phyloP scores from a whole-genome alignment of 2,797 vertebrate genomes.

The Phyllotis vaccarum region DNA sequence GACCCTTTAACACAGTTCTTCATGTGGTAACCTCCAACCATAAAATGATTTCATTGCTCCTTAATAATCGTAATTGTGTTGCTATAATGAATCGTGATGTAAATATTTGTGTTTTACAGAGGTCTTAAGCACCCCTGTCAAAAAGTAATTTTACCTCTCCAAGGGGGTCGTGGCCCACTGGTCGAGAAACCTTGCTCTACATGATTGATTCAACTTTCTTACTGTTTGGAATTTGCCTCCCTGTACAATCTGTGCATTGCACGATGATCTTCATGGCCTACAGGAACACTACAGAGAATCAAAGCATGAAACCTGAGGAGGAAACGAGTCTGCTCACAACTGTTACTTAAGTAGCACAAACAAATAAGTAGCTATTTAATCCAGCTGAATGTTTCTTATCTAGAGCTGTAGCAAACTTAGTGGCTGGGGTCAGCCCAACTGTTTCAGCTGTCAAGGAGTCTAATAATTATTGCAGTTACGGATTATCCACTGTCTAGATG shows the following conservation, averaged over 20 bases:
- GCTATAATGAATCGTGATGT: neutral
- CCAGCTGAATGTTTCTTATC: constrained; percentile 32
- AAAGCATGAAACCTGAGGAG: neutral
- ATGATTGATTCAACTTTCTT: constrained; percentile 29
- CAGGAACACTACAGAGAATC: neutral
- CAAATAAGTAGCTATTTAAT: neutral
- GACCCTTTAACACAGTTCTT: neutral
- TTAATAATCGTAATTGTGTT: neutral
- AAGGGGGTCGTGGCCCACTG: neutral
- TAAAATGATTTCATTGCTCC: neutral
- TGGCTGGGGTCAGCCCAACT: neutral
- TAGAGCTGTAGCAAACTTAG: neutral
- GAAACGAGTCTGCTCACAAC: neutral
- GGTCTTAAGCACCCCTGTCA: neutral
- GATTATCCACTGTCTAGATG: neutral
- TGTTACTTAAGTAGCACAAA: constrained; percentile 41
- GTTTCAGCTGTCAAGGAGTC: neutral
- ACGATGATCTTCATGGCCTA: neutral
- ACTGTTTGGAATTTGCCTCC: neutral
- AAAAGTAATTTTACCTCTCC: neutral
- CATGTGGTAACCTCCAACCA: neutral
- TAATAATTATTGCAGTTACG: neutral
- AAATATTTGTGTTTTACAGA: neutral
- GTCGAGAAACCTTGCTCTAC: neutral
- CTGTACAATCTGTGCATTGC: neutral